These are phyloP conservation scores for Asbolus verrucosus DNA, from an alignment of 1,140 invertebrate species.

Conservation along the genomic window DNA sequence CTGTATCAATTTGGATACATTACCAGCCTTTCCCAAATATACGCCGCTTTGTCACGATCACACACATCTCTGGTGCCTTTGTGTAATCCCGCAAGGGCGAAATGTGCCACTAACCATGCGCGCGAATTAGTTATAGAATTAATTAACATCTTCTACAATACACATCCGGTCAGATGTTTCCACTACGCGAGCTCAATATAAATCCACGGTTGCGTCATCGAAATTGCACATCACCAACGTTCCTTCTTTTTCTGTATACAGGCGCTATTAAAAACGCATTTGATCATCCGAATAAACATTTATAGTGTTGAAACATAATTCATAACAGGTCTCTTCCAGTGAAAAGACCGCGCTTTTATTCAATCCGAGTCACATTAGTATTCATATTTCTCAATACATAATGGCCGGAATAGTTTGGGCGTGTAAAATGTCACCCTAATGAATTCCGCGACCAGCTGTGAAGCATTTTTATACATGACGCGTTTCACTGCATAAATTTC, in stretches of 20 bases:
- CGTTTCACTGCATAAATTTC: conserved; percentile 53
- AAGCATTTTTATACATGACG: conserved; percentile 56
- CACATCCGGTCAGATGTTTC: conserved; percentile 32
- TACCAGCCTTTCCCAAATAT: conserved; percentile 30
- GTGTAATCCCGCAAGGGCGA: conserved; percentile 8
- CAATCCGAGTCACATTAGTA: conserved; percentile 47
- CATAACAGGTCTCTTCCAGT: conserved; percentile 26
- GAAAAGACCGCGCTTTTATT: conserved; percentile 38
- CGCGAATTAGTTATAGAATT: conserved; percentile 16
- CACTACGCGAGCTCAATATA: too few species aligned
- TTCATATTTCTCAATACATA: conserved; percentile 53
- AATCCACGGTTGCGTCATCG: neutral
- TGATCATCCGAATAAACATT: conserved; percentile 16
- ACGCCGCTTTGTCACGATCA: conserved; percentile 19
- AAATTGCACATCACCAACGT: conserved; percentile 24
- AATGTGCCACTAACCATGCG: conserved; percentile 8
- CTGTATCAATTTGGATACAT: conserved; percentile 47
- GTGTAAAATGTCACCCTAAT: conserved; percentile 59
- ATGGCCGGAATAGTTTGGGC: conserved; percentile 54
- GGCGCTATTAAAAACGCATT: conserved; percentile 36
- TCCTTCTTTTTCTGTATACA: too few species aligned
- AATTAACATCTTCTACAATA: conserved; percentile 32
- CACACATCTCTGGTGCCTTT: conserved; percentile 2
- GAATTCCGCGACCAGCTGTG: conserved; percentile 58
- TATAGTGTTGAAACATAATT: conserved; percentile 35